Evolutionary conservation across 2,797 vertebrate species (phyloP).

Genomic region (Loris lydekkerianus): DNA sequence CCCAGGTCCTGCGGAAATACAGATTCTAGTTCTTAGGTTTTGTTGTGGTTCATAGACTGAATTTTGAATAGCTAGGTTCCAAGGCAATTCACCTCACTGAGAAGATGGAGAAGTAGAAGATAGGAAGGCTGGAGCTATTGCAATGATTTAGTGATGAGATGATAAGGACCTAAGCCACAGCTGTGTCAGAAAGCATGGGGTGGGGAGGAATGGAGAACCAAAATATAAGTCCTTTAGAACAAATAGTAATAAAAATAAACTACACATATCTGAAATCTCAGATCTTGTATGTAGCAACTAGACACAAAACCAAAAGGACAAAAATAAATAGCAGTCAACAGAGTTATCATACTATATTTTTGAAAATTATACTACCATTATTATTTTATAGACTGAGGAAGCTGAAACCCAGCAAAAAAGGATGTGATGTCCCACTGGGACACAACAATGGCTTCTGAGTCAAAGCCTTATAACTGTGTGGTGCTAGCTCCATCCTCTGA

Average conservation of each 20-base stretch:
- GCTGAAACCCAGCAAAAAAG: background rate
- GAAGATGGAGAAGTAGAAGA: background rate
- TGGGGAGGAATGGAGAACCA: background rate
- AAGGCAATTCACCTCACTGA: background rate
- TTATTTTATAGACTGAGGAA: slow-evolving; percentile 41
- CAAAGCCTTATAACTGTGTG: background rate
- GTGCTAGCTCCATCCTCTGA: background rate
- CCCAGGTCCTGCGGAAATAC: background rate
- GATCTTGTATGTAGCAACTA: slow-evolving; percentile 12
- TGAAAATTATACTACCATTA: slow-evolving; percentile 35
- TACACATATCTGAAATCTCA: slow-evolving; percentile 33
- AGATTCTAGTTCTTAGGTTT: slow-evolving; percentile 10
- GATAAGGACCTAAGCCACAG: slow-evolving; percentile 1
- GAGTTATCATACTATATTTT: slow-evolving; percentile 16
- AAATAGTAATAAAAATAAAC: slow-evolving; percentile 56
- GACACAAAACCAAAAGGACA: slow-evolving; percentile 6
- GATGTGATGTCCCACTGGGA: background rate
- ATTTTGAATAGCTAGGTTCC: background rate
- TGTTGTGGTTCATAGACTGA: background rate
- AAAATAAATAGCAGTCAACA: slow-evolving; percentile 23
- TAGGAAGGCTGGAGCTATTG: background rate
- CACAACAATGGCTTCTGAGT: background rate
- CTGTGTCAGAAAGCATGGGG: slow-evolving; percentile 9
- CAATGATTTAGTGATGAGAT: background rate
- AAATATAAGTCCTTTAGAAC: slow-evolving; percentile 38